Conservation (phyloP, 1,140 invertebrate genomes). For the Harpegnathos saltator region DNA sequence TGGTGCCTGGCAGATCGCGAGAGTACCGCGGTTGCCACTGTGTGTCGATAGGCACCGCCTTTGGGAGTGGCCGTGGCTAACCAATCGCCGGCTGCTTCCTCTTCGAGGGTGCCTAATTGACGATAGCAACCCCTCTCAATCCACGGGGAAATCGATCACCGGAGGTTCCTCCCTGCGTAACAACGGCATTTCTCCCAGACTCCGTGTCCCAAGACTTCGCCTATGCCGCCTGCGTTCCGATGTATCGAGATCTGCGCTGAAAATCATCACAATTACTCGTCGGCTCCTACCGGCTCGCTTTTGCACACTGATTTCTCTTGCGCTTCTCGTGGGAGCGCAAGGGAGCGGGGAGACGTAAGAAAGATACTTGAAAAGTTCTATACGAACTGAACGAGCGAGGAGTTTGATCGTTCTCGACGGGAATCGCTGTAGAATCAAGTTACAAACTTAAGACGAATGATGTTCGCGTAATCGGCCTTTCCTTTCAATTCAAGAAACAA, state of each 20-base stretch:
- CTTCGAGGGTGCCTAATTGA: constrained; percentile 74
- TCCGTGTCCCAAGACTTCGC: constrained; percentile 18
- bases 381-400: neutral
- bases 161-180: constrained; percentile 42
- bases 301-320: neutral
- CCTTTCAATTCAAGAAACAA: too few species aligned
- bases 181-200: constrained; percentile 29
- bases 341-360: too few species aligned
- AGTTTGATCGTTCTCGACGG: neutral
- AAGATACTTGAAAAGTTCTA: too few species aligned
- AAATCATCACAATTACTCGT: neutral
- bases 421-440: too few species aligned
- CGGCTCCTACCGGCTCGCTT: neutral
- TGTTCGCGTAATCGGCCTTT: too few species aligned
- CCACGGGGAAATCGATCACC: constrained; percentile 67
- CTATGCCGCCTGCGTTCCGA: constrained; percentile 15
- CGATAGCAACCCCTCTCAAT: constrained; percentile 70
- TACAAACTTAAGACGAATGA: too few species aligned
- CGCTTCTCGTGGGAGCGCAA: too few species aligned
- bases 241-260: neutral
- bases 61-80: constrained; percentile 80
- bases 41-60: constrained; percentile 76
- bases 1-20: constrained; percentile 68
- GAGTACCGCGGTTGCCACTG: constrained; percentile 66
- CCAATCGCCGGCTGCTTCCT: constrained; percentile 76